Base-by-base conservation (phyloP, 2,113 vertebrate genomes). In the Heteronetta atricapilla region DNA sequence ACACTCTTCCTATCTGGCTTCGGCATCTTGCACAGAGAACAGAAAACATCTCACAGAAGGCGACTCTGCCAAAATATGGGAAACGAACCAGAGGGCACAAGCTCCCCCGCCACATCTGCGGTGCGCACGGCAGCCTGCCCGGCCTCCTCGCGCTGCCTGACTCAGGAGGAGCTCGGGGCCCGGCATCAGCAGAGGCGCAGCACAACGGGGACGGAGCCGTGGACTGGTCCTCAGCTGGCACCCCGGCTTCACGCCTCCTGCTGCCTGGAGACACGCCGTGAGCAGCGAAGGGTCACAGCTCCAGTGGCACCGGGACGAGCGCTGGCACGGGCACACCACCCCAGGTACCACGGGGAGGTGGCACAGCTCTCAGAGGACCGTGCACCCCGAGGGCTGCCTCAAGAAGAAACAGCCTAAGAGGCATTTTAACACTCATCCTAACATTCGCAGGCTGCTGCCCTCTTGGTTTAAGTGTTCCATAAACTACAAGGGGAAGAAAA, bases 21-120 rank as follows among this genome's bases (percentile, higher is more conserved):
- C 90, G 59, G 79, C 77, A 92, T 86, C 91, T 94, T 55, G 76
- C 62, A 48, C 13, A 90, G 91, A 91, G 88, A 97, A 97, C 84
- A 94, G 90, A 96, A 96, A 97, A 94, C 94, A 97, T 96, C 93
- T 94, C 94, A 94, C 86, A 96, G 88, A 82, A 89, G 75, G 93
- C 42, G 40, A 66, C 34, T 91, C 93, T 96, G 95, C 97, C 93
- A 88, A 96, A 94, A 95, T 60, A 78, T 4, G 55, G 94, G 97
- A 97, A 96, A 88, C 33, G 11, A 90, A 96, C 93, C 90, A 79
- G 96, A 97, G 93, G 82, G 94, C 91, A 94, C 67, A 72, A 96
- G 94, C 77, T 92, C 90, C 76, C 82, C 88, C 96, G 95, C 92
- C 94, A 78, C 77, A 91, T 70, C 86, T 94, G 93, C 64, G 40